Evolutionary conservation across 2,113 vertebrate genomes (phyloP), one percentile per base, ranked within the genome.

Genomic region (Rousettus leschenaultii): DNA sequence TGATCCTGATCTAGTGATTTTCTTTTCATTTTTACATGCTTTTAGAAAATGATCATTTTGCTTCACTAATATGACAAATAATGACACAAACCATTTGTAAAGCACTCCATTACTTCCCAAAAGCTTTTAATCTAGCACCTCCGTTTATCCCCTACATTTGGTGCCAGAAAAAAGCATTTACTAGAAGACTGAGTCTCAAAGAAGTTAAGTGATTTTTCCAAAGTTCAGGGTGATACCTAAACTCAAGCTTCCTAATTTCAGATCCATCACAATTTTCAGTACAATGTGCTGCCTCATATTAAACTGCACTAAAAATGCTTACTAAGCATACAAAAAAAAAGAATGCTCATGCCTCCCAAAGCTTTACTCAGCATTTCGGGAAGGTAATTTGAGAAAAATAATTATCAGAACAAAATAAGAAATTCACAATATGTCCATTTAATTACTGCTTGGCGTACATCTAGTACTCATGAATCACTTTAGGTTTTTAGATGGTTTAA

Each of bases 381-480:
- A 86, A 14, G 68, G 8, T 19, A 48, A 86, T 92, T 84, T 95
- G 35, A 97, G 74, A 73, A 96, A 85, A 79, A 92, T 92, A 83
- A 95, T 94, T 91, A 83, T 26, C 94, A 95, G 9, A 79, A 71
- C 57, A 14, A 14, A 57, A 57, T 71, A 89, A 95, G 35, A 65
- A 95, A 86, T 61, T 97, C 21, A 57, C 83, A 95, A 19, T 78
- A 74, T n/a, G 55, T 73, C 43, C 28, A 86, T 61, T 82, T 96
- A 94, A 94, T 96, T 97, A 94, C 33, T 53, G 16, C 3, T 26
- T 12, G 1, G 13, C 83, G 8, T 22, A 71, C 68, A 96, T 86
- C 66, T 86, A 93, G 11, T 87, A 43, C 63, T 97, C 95, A 43
- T 94, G 66, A 97, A 48, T 95, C 80, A 45, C 5, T 48, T 59